Percentiles rank a stretch among this genome's conserved stretches.
Evolutionary conservation across 2,888 invertebrate species (phyloP).

Genomic region (Cantharis rufa): DNA sequence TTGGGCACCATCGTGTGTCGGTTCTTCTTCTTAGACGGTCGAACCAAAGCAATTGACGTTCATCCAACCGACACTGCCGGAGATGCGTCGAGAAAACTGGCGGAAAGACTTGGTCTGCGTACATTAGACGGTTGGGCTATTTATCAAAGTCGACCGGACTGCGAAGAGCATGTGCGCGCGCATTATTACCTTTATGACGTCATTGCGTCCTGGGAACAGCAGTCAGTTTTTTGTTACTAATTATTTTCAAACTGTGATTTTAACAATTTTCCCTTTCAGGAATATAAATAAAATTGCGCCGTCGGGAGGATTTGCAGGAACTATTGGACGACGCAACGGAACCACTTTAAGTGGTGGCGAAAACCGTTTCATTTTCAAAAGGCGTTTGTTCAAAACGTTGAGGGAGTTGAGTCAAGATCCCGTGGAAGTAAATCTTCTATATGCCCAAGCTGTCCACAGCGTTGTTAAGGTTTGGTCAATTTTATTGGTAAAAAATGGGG

Average conservation of each 20-base stretch:
- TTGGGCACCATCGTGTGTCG: conserved; percentile 90
- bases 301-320: conserved; percentile 50
- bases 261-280: conserved; percentile 36
- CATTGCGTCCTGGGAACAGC: conserved; percentile 86
- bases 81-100: conserved; percentile 85
- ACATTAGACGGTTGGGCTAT: conserved; percentile 94
- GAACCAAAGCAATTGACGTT: conserved; percentile 93
- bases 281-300: conserved; percentile 52
- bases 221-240: conserved; percentile 13
- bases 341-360: conserved; percentile 83
- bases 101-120: conserved; percentile 83
- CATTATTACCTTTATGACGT: conserved; percentile 93
- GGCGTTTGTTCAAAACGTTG: conserved; percentile 84
- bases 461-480: conserved; percentile 79
- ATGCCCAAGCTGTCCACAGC: conserved; percentile 93
- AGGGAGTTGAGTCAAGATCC: conserved; percentile 93
- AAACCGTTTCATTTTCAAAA: conserved; percentile 90
- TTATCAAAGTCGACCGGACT: conserved; percentile 84
- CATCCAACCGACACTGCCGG: conserved; percentile 93
- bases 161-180: conserved; percentile 87
- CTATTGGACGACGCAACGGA: conserved; percentile 61
- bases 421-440: conserved; percentile 89
- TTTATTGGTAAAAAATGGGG: conserved; percentile 3
- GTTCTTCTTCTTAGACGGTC: conserved; percentile 92
- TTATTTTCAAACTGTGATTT: not conserved